phyloP scores from a whole-genome alignment of 2,113 vertebrate species.

The Tor tambroides region DNA sequence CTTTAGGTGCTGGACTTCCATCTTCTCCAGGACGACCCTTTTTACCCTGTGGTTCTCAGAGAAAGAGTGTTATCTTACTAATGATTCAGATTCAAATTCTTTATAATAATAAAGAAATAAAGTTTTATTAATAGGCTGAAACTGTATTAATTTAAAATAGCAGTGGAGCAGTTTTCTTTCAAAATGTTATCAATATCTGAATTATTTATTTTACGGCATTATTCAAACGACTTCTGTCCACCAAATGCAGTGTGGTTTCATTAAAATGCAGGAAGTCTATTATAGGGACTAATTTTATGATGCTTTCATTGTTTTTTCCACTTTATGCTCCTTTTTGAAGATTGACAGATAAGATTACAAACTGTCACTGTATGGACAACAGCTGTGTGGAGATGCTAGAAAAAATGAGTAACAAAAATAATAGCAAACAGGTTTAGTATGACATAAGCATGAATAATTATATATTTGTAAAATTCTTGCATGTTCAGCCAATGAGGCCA shows the following conservation, averaged over 20 bases:
- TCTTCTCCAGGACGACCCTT: slow-evolving; percentile 85
- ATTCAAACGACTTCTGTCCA: not conserved
- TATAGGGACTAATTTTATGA: not conserved
- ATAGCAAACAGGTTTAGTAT: not conserved
- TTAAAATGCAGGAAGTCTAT: not conserved
- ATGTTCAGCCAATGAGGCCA: not conserved
- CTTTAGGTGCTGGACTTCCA: slow-evolving; percentile 81
- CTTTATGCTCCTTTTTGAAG: not conserved
- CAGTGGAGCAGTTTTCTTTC: not conserved
- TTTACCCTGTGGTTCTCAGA: slow-evolving; percentile 78
- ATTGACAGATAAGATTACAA: not conserved
- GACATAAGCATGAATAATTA: not conserved
- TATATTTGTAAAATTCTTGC: not conserved
- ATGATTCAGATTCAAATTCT: not conserved
- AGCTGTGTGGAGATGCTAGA: not conserved
- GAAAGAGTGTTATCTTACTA: not conserved
- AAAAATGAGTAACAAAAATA: not conserved
- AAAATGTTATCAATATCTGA: not conserved
- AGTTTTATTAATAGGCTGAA: not conserved
- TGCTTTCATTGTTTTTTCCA: not conserved
- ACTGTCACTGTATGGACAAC: not conserved
- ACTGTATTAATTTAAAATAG: not conserved
- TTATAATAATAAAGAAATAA: not conserved
- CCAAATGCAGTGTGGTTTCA: not conserved
- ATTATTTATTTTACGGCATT: not conserved